Conservation (phyloP, 1,140 invertebrate genomes). For the Samia ricini region DNA sequence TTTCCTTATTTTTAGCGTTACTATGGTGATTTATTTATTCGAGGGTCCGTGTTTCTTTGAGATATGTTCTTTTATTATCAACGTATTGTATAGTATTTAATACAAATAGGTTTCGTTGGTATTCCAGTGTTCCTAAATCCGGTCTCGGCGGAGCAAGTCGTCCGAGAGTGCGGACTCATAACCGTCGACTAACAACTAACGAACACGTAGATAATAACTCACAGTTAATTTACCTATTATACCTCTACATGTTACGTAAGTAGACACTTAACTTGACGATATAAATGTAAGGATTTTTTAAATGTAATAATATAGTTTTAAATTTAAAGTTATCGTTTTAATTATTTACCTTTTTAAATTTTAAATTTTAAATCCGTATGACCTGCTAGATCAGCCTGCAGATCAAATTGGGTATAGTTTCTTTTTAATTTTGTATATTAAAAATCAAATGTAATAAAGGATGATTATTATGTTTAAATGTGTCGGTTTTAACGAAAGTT, state of each 20-base stretch:
- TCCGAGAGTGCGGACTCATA: conserved; percentile 69
- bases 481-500: too few relatives aligned
- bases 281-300: not conserved
- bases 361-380: too few relatives aligned
- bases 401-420: too few relatives aligned
- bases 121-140: conserved; percentile 74
- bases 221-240: not conserved
- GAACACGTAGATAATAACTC: not conserved
- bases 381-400: too few relatives aligned
- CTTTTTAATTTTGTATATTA: too few relatives aligned
- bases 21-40: too few relatives aligned
- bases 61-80: too few relatives aligned
- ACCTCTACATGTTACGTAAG: not conserved
- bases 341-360: not conserved
- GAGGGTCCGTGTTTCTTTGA: too few relatives aligned
- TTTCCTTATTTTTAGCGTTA: too few relatives aligned
- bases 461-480: too few relatives aligned
- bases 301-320: not conserved
- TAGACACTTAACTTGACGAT: not conserved
- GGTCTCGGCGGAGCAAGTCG: conserved; percentile 71
- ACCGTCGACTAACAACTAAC: conserved; percentile 35
- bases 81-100: too few relatives aligned
- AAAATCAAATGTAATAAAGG: too few relatives aligned
- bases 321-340: not conserved
- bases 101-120: conserved; percentile 7